A percentile compares a stretch with the other conserved stretches of the same genome.
Conservation (phyloP, 2,888 invertebrate genomes). For the Cantharis flavilabris region DNA sequence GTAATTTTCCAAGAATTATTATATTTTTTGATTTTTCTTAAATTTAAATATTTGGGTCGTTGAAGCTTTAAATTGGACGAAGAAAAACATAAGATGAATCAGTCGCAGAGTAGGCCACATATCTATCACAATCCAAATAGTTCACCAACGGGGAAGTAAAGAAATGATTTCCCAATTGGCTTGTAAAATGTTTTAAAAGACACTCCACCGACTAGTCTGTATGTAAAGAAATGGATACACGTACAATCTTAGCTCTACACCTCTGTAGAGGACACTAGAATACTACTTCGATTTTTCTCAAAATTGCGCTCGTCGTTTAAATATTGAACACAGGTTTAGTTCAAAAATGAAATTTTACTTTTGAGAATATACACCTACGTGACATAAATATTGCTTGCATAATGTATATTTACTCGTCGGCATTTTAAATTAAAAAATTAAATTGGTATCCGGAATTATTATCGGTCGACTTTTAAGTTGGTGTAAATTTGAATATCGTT, state of each 20-base stretch:
- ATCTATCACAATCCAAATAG: constrained; percentile 54
- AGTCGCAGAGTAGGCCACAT: constrained; percentile 44
- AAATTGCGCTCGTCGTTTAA: constrained; percentile 38
- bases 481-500: constrained; percentile 55
- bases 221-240: constrained; percentile 38
- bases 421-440: not conserved
- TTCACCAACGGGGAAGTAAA: constrained; percentile 44
- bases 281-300: constrained; percentile 33
- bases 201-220: constrained; percentile 39
- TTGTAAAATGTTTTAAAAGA: constrained; percentile 58
- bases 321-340: constrained; percentile 45
- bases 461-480: not conserved
- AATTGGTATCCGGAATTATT: not conserved
- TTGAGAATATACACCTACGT: constrained; percentile 37
- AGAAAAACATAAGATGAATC: constrained; percentile 24
- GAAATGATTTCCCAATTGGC: constrained; percentile 62
- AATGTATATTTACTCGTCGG: not conserved
- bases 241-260: constrained; percentile 34
- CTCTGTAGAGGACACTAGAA: constrained; percentile 35
- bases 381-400: constrained; percentile 24
- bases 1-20: not conserved
- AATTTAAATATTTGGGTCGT: not conserved
- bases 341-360: constrained; percentile 43
- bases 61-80: not conserved
- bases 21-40: not conserved